Conservation (phyloP, 2,113 vertebrate genomes). For the Boulengeromyrus knoepffleri region DNA sequence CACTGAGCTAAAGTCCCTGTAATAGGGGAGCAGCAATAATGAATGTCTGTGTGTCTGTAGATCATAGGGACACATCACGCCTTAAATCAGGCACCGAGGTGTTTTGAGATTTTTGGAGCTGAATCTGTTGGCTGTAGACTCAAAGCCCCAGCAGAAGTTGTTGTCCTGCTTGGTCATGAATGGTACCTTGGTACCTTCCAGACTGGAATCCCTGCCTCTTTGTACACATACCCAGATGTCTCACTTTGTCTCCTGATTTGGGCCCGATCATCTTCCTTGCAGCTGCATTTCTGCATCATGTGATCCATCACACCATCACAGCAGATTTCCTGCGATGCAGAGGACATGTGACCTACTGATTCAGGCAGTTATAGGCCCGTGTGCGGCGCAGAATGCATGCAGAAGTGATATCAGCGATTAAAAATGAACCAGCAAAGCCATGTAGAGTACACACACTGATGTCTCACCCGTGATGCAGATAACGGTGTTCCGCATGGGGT, state of each 20-base stretch:
- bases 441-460: neutral
- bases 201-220: neutral
- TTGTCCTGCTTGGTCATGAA: neutral
- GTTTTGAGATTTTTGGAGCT: neutral
- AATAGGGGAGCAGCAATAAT: slow-evolving; percentile 30
- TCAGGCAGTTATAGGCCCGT: neutral
- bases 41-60: slow-evolving; percentile 21
- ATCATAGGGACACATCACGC: slow-evolving; percentile 43
- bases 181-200: neutral
- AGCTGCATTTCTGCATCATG: neutral
- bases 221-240: neutral
- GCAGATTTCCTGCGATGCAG: neutral
- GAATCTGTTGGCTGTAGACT: neutral
- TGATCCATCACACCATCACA: neutral
- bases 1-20: slow-evolving; percentile 21
- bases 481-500: slow-evolving; percentile 94
- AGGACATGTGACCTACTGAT: neutral
- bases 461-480: slow-evolving; percentile 61
- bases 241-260: neutral
- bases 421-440: neutral
- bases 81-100: neutral
- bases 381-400: neutral
- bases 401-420: neutral
- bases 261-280: neutral
- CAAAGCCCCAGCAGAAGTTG: neutral